Base-by-base conservation (phyloP, 2,888 invertebrate genomes). In the Sclerodermus sp. region DNA sequence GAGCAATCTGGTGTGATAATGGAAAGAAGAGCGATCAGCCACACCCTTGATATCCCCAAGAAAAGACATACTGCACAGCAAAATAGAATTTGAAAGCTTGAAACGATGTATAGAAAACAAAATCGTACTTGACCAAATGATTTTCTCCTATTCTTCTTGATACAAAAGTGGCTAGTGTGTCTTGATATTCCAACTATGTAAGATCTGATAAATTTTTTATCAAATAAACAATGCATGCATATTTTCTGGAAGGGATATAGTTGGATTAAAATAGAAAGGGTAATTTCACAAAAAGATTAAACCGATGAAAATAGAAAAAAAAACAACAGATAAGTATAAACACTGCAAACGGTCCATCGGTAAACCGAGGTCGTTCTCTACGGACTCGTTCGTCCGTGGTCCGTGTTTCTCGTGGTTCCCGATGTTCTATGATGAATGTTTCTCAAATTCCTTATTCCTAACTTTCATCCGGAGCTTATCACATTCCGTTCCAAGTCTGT, bases 331-430 rank as follows among this genome's bases (percentile, higher is more conserved):
- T 55, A 51, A 47, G 48, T 62, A 66, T 66, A 70, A 71, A 70
- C 66, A 70, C 64, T 54, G 57, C 55, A 54, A 64, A 58, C 57
- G 57, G 64, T 67, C 67, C 70, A 70, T 70, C 64, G 68, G 62
- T 8, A 3, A 23, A 23, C 23, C 23, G 23, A 23, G 23, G 23
- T 23, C 8, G 23, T 23, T 5, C 23, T 23, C n/a, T n/a, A n/a
- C n/a, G n/a, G n/a, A n/a, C n/a, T n/a, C n/a, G n/a, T n/a, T n/a
- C n/a, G n/a, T n/a, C n/a, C n/a, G n/a, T n/a, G n/a, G n/a, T n/a
- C n/a, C n/a, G n/a, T n/a, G n/a, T n/a, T n/a, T n/a, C n/a, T n/a
- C n/a, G n/a, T n/a, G n/a, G n/a, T n/a, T n/a, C n/a, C n/a, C n/a
- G n/a, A n/a, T n/a, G n/a, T n/a, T n/a, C n/a, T n/a, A n/a, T n/a